Evolutionary conservation across 23 tunicate species (phyloP).

Genomic region (Oikopleura albicans): DNA sequence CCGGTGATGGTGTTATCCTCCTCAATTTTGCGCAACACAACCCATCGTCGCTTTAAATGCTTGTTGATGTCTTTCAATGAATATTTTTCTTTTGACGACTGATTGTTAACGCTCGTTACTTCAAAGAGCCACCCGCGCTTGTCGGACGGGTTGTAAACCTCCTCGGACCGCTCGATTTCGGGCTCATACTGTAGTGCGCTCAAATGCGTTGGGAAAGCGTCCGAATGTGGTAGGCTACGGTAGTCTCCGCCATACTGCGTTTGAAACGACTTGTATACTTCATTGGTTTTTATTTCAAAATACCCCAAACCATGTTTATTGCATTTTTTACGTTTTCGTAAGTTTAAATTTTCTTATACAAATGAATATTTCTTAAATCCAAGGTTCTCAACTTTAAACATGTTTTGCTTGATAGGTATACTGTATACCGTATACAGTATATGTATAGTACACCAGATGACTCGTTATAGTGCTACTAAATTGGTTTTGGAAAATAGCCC

Average conservation of each 20-base stretch:
- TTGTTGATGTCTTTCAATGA: neutral
- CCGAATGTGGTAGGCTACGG: neutral
- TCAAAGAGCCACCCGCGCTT: constrained; percentile 1
- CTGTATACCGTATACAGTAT: no score
- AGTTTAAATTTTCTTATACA: no score
- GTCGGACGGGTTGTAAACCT: neutral
- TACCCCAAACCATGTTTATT: no score
- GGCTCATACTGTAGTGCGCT: neutral
- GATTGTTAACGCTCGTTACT: neutral
- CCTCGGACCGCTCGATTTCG: neutral
- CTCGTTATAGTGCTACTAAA: no score
- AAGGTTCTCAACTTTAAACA: no score
- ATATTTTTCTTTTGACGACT: neutral
- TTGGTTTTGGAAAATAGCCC: no score
- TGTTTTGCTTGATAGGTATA: no score
- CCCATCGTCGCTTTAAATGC: neutral
- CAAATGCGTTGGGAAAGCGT: neutral
- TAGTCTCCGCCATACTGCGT: neutral
- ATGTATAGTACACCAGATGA: no score
- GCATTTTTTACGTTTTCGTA: no score
- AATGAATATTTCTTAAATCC: no score
- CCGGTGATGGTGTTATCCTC: neutral
- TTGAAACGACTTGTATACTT: neutral
- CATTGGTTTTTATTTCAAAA: no score
- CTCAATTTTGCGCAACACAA: neutral